Base-by-base conservation (phyloP, 2,797 vertebrate species). In the Argyrosomus regius region DNA sequence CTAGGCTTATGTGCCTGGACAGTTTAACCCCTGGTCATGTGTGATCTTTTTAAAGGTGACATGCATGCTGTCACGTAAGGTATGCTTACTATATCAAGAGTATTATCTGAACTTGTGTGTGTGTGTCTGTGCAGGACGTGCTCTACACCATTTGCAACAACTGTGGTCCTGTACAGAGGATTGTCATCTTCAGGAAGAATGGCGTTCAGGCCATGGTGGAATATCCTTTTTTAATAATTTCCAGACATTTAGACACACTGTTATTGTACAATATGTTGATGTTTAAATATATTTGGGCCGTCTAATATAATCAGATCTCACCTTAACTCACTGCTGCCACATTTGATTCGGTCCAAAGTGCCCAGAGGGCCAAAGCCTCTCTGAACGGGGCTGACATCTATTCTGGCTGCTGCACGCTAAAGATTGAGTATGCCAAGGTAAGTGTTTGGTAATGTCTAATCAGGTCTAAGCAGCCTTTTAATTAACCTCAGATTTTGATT, bases 361-460 rank as follows among this genome's bases (percentile, higher is more conserved):
- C 98, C 3, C 98, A 99, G 88, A 96, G 97, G 71, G 98, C 98
- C 43, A 99, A 99, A 91, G 98, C 98, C 1, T 99, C 98, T 1
- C 95, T 99, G 50, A 99, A 98, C 10, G 98, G 98, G 74, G 98
- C 98, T 1, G 98, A 99, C 81, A 99, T 99, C 87, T 99, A 99
- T 87, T 99, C 98, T 0, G 98, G 98, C 31, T 99, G 98, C 93
- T 99, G 98, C 87, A 99, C 98, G 6, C 94, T 99, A 58, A 99
- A 99, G 90, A 99, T 99, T 0, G 98, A 99, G 75, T 99, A 99
- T 53, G 98, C 98, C 10, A 99, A 99, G 97, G 98, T 99, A 81
- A 88, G 95, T 64, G 2, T 24, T 12, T 46, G 24, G 2, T 9
- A 10, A 0, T 39, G 14, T 65, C 10, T 43, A 5, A 53, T 6